Evolutionary conservation across 2,888 invertebrate species (phyloP).

Genomic region (Synanthedon vespiformis): DNA sequence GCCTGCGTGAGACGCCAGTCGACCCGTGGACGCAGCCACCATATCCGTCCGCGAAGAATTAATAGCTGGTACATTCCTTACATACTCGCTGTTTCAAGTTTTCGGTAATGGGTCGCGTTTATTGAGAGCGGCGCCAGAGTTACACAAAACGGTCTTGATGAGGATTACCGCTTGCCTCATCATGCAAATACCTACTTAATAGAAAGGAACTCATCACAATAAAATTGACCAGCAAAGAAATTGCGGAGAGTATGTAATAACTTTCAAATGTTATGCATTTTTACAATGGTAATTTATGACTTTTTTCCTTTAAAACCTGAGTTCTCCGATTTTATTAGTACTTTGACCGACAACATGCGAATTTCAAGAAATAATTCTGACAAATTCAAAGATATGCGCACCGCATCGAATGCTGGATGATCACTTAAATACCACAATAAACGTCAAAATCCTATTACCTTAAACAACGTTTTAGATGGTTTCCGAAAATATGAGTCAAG

Average conservation of each 20-base stretch:
- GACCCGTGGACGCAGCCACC: constrained; percentile 27
- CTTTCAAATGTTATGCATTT: no score
- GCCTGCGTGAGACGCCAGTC: constrained; percentile 29
- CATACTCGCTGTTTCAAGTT: constrained; percentile 46
- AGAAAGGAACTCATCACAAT: no score
- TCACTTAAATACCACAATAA: neutral
- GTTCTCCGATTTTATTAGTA: neutral
- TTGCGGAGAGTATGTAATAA: neutral
- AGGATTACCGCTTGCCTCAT: neutral
- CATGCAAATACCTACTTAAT: no score
- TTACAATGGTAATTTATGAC: neutral
- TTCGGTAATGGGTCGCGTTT: constrained; percentile 26
- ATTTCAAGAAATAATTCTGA: neutral
- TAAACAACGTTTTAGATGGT: neutral
- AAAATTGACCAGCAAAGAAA: neutral
- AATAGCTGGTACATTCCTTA: constrained; percentile 49
- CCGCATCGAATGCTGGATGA: neutral
- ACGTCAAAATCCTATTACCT: neutral
- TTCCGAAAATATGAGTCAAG: neutral
- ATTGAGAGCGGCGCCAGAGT: constrained; percentile 34
- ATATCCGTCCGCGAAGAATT: constrained; percentile 27
- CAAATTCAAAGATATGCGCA: neutral
- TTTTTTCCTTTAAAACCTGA: neutral
- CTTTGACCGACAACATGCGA: neutral
- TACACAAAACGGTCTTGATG: constrained; percentile 6